Evolutionary conservation across 2,888 invertebrate genomes (phyloP).

Genomic region (Pseudanteris insignis): DNA sequence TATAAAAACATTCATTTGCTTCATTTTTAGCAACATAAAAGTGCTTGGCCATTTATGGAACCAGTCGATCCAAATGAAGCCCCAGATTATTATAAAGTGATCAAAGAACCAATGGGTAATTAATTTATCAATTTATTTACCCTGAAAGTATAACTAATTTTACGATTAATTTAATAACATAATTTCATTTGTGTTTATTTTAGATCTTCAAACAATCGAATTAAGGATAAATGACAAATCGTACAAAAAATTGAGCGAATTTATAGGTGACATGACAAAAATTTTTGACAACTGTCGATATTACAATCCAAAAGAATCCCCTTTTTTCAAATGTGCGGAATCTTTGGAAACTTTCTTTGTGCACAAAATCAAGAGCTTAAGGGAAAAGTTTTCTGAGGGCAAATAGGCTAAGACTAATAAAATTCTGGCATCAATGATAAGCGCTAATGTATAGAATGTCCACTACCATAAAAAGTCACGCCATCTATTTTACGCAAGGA

Average conservation of each 20-base stretch:
- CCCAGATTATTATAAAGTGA: slow-evolving; percentile 95
- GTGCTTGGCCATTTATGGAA: slow-evolving; percentile 98
- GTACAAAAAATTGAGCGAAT: slow-evolving; percentile 90
- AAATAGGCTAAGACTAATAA: slow-evolving; percentile 53
- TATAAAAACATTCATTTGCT: neutral
- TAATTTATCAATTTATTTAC: too few relatives aligned
- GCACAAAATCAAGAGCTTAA: slow-evolving; percentile 88
- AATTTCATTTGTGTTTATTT: too few relatives aligned
- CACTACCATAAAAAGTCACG: slow-evolving; percentile 6
- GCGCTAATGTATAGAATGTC: slow-evolving; percentile 21
- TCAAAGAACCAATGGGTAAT: slow-evolving; percentile 95
- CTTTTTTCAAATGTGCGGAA: slow-evolving; percentile 96
- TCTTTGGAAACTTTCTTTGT: slow-evolving; percentile 95
- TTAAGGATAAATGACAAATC: slow-evolving; percentile 82
- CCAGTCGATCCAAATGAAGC: slow-evolving; percentile 96
- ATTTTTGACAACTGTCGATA: slow-evolving; percentile 99
- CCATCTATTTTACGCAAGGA: slow-evolving; percentile 22
- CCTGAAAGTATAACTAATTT: slow-evolving; percentile 1
- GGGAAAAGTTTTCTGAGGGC: slow-evolving; percentile 81
- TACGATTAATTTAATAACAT: slow-evolving; percentile 1
- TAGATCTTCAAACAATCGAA: slow-evolving; percentile 94
- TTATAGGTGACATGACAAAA: slow-evolving; percentile 97
- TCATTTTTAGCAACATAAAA: slow-evolving; percentile 81
- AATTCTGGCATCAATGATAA: slow-evolving; percentile 6
- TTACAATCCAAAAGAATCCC: slow-evolving; percentile 95